Base-by-base conservation (phyloP, 2,797 vertebrate genomes). In the Leptoclinus maculatus region DNA sequence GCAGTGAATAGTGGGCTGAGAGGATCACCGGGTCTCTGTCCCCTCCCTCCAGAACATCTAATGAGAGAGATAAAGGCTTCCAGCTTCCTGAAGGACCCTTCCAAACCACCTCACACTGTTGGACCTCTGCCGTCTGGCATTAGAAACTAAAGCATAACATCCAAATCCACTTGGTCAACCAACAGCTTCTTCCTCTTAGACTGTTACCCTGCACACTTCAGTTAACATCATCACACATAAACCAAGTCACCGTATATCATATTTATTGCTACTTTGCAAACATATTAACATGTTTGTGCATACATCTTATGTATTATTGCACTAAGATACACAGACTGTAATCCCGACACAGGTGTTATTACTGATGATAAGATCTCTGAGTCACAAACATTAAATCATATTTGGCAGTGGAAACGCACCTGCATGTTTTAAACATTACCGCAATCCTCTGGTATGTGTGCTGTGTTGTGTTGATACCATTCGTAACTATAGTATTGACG, bases 401-500 rank as follows among this genome's bases (percentile, higher is more conserved):
- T 58, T 21, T 53, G 67, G 41, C 54, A 68, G 60, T 32, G 51
- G 59, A 83, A 82, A 79, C 71, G 80, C 76, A 87, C 74, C 83
- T 74, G 68, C 71, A 66, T 71, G 66, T 63, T 58, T 29, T 11
- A 51, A 25, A 66, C 27, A 58, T 76, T 41, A 65, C 38, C 71
- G 64, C 45, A 57, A 41, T 45, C 5, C 74, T 65, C 38, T 71
- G 68, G 63, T 65, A 19, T 54, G 23, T 23, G 41, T 16, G 41
- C 41, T 60, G 47, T 51, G 64, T 77, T 64, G 34, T 60, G 64
- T 51, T 63, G 69, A 69, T 19, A 12, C 32, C 19, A 10, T 27
- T 34, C 4, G 38, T 59, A 79, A 83, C 83, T 59, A 67, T 83
- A 78, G 71, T 4, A 25, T 63, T 39, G 7, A 41, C 43, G 54